These are phyloP conservation scores for Rhabdomys dilectus DNA, from an alignment of 2,113 vertebrate genomes.

Conservation along the genomic window DNA sequence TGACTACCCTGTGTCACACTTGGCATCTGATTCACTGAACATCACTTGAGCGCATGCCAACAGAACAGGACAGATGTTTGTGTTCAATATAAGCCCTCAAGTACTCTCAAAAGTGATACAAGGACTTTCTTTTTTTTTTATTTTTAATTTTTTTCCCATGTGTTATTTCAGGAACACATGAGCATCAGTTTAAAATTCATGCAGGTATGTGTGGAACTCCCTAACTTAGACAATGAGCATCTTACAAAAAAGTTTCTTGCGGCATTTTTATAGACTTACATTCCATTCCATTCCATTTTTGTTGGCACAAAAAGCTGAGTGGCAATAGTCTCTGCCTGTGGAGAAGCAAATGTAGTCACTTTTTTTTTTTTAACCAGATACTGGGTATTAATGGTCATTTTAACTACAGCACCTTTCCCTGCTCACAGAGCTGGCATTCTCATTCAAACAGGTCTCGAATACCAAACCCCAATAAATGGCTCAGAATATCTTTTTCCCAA, in stretches of 20 bases:
- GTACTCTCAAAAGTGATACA: neutral
- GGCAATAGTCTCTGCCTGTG: neutral
- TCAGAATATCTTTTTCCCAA: neutral
- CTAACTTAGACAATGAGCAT: neutral
- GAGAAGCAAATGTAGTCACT: neutral
- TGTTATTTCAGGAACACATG: neutral
- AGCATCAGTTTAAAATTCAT: neutral
- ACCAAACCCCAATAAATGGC: neutral
- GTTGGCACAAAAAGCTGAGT: neutral
- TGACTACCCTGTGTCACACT: neutral
- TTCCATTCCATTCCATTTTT: too few species aligned
- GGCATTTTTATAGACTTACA: neutral
- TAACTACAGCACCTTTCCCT: neutral
- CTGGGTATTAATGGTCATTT: neutral
- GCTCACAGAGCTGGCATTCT: neutral
- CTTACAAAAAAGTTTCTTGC: neutral
- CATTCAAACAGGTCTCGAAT: neutral
- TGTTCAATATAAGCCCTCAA: neutral
- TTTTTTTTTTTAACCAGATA: neutral
- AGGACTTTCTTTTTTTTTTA: neutral
- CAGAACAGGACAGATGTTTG: neutral
- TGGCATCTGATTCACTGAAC: neutral
- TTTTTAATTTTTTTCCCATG: neutral
- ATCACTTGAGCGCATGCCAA: fast-evolving
- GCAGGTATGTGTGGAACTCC: neutral